Percentiles rank a stretch among this genome's conserved stretches.
Evolutionary conservation across 2,888 invertebrate genomes (phyloP).

Genomic region (Scrobipalpa costella): DNA sequence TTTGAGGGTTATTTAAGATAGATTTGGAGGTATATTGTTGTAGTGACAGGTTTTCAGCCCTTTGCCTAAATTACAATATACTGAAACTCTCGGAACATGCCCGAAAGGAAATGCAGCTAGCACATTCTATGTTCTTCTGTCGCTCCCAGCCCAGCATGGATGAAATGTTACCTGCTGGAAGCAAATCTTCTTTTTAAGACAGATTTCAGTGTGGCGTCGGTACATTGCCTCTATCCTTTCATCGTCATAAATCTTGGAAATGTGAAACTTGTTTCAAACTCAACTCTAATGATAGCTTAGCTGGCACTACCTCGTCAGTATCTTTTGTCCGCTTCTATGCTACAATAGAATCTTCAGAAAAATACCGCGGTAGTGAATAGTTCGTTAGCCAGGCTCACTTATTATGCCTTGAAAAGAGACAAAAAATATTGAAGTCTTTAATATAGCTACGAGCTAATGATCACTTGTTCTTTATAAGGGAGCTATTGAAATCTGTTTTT

Average conservation of each 20-base stretch:
- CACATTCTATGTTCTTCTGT: no score
- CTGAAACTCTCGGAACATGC: no score
- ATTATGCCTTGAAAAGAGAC: neutral
- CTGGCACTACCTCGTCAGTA: neutral
- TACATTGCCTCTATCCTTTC: neutral
- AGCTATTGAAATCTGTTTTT: no score
- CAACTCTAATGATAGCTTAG: neutral
- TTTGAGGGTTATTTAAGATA: no score
- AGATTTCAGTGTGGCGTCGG: neutral
- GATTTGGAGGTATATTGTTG: no score
- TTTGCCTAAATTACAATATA: no score
- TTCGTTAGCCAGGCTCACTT: neutral
- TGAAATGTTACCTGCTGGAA: no score
- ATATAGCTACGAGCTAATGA: neutral
- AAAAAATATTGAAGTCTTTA: neutral
- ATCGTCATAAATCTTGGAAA: neutral
- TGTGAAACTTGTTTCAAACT: neutral
- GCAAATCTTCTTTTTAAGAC: no score
- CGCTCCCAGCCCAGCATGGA: no score
- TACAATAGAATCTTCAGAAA: neutral
- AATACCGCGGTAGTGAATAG: neutral
- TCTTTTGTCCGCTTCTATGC: neutral
- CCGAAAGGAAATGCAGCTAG: no score
- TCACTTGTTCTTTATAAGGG: no score
- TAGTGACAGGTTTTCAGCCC: no score